Percentiles rank a stretch among this genome's conserved stretches.
Conservation (phyloP, 2,113 vertebrate species). For the Grantiella picta region DNA sequence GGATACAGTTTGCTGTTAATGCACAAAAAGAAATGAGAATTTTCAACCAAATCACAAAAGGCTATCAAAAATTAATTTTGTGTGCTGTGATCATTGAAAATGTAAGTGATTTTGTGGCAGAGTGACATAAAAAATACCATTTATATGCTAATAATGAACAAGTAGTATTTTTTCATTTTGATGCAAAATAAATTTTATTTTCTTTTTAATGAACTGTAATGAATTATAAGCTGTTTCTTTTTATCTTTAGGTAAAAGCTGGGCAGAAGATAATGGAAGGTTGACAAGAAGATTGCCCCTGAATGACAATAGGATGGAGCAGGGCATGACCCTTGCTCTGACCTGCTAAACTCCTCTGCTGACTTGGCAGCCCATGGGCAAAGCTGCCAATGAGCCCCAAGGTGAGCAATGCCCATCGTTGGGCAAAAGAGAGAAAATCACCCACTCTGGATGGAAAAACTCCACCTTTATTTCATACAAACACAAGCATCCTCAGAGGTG, state of each 20-base stretch:
- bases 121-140: conserved; percentile 80
- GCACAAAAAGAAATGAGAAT: conserved; percentile 78
- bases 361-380: not conserved
- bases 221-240: conserved; percentile 71
- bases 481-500: not conserved
- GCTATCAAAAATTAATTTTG: conserved; percentile 87
- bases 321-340: not conserved
- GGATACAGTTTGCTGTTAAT: conserved; percentile 79
- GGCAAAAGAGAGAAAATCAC: not conserved
- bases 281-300: not conserved
- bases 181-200: conserved; percentile 81
- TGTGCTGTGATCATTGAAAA: conserved; percentile 81
- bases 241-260: conserved; percentile 65
- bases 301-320: not conserved
- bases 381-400: not conserved
- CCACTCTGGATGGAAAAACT: not conserved
- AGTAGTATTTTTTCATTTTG: conserved; percentile 73
- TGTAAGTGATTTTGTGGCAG: conserved; percentile 79
- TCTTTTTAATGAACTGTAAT: conserved; percentile 79
- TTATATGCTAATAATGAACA: conserved; percentile 87
- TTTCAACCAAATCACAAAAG: conserved; percentile 83
- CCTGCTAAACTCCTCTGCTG: not conserved
- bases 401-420: not conserved
- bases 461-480: not conserved
- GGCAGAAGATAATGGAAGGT: conserved; percentile 29